A percentile compares a stretch with the other conserved stretches of the same genome.
These are phyloP conservation scores for Kryptopterus vitreolus DNA, from an alignment of 2,797 vertebrate genomes.

Conservation along the genomic window DNA sequence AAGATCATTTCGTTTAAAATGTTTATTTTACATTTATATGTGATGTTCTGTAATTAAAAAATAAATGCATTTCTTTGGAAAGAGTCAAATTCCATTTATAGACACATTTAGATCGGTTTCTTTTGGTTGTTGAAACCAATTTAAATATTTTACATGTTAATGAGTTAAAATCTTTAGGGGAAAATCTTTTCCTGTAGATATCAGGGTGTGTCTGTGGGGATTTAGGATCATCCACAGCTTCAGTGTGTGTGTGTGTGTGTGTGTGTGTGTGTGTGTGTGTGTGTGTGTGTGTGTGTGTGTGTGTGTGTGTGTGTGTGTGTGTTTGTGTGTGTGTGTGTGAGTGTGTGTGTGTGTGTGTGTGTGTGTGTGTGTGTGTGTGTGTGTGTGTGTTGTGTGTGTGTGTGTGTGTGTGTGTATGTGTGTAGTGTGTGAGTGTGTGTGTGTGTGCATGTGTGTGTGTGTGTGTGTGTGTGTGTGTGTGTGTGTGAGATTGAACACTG, in stretches of 20 bases:
- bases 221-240: background rate
- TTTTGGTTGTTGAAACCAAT: too few species aligned
- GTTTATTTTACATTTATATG: background rate
- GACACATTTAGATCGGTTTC: too few species aligned
- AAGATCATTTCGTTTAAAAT: background rate
- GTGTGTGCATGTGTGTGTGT: background rate
- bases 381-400: background rate
- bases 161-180: too few species aligned
- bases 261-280: background rate
- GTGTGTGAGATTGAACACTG: background rate
- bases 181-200: background rate
- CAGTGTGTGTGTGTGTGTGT: background rate
- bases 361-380: background rate
- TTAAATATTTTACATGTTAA: too few species aligned
- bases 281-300: background rate
- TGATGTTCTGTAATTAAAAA: background rate
- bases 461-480: background rate
- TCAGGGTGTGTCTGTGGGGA: background rate
- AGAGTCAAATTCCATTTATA: too few species aligned
- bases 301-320: background rate
- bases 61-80: background rate
- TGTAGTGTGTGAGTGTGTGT: background rate
- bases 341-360: background rate
- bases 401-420: background rate
- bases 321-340: background rate